These are phyloP conservation scores for Torymus texanus DNA, from an alignment of 2,888 invertebrate genomes.

Conservation along the genomic window DNA sequence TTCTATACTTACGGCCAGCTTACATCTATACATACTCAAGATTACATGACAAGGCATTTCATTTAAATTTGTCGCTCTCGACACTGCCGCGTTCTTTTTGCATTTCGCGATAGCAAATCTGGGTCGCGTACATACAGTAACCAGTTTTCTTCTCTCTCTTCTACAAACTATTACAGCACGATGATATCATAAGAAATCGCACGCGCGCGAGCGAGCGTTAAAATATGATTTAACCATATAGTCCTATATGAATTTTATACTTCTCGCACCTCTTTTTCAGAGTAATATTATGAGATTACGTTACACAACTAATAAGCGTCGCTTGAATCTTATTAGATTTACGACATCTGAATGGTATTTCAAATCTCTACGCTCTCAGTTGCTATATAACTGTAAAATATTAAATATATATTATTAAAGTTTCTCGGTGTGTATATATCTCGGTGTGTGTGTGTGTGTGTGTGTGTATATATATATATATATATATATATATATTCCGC, in stretches of 20 bases:
- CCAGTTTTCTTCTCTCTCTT: constrained; percentile 26
- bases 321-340: too few relatives aligned
- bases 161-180: constrained; percentile 12
- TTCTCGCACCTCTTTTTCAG: background rate
- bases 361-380: too few relatives aligned
- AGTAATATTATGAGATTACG: constrained; percentile 11
- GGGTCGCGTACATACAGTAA: constrained; percentile 22
- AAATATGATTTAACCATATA: background rate
- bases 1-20: too few relatives aligned
- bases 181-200: constrained; percentile 8
- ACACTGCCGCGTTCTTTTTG: constrained; percentile 32
- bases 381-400: too few relatives aligned
- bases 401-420: too few relatives aligned
- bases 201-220: constrained; percentile 5
- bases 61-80: background rate
- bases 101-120: constrained; percentile 27
- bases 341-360: too few relatives aligned
- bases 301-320: constrained; percentile 9
- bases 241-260: background rate
- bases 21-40: background rate
- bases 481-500: too few relatives aligned
- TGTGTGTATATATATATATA: too few relatives aligned
- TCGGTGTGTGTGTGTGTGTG: too few relatives aligned
- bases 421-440: too few relatives aligned
- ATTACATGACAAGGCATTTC: constrained; percentile 15